Evolutionary conservation across 2,113 vertebrate genomes (phyloP), one percentile per base, ranked within the genome.

Genomic region (Gasterosteus aculeatus): DNA sequence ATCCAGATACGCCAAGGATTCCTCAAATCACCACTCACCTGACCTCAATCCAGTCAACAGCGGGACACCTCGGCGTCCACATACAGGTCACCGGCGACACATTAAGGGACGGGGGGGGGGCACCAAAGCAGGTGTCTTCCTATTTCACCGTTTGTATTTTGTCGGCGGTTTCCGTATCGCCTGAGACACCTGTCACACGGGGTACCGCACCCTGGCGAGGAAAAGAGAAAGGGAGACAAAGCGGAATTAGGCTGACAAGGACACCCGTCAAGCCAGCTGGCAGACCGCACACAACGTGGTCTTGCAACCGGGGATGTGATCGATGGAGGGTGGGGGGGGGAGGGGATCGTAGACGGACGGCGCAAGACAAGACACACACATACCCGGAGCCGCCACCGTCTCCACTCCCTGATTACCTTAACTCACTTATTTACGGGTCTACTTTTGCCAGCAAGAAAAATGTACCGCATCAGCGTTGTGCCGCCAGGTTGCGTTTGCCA

Each of bases 381-480:
- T 61, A 26, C 26, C 42, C 39, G 1, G 10, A 77, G 79, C 70
- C 60, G 10, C 77, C 35, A 35, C 80, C 75, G 63, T 70, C 83
- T 80, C 77, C 29, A 60, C 70, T 85, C 63, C 47, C 68, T 85
- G 81, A 87, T 89, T 88, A 88, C 69, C 83, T 78, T 88, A 88
- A 89, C 85, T 87, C 87, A 75, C 87, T 89, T 90, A 91, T 85
- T 85, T 86, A 88, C 72, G 67, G 80, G 83, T 88, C 80, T 82
- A 89, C 84, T 90, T 86, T 87, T 85, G 85, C 81, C 80, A 88
- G 87, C 84, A 85, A 78, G 75, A 93, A 89, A 91, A 92, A 91
- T 87, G 61, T 77, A 72, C 73, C 46, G 74, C 86, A 80, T 92
- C 91, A 93, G 91, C 92, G 90, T 77, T 82, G 77, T 83, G 84